phyloP scores from a whole-genome alignment of 2,797 vertebrate species.

The Anguilla pacifica region DNA sequence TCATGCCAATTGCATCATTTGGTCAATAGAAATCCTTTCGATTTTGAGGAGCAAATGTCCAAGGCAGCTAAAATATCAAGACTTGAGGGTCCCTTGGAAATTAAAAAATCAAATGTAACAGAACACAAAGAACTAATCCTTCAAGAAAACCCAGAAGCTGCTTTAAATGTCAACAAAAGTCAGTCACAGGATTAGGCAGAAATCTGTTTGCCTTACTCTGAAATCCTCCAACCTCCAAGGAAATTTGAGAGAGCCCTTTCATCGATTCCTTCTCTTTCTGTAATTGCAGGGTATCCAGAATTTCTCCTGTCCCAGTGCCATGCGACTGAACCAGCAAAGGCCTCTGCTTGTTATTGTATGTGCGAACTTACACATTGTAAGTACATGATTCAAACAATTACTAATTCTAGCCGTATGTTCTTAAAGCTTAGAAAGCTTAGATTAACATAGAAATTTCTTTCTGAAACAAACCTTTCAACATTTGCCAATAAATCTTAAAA shows the following conservation, averaged over 20 bases:
- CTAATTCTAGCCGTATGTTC: background rate
- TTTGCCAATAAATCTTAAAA: background rate
- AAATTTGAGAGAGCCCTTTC: background rate
- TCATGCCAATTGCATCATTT: conserved; percentile 53
- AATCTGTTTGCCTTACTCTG: conserved; percentile 17
- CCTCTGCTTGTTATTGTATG: background rate
- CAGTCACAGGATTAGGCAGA: conserved; percentile 36
- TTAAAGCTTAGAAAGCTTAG: background rate
- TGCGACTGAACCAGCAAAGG: background rate
- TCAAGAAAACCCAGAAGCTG: conserved; percentile 45
- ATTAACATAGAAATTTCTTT: background rate
- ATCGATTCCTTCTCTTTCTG: background rate
- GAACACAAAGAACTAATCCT: conserved; percentile 57
- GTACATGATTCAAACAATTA: background rate
- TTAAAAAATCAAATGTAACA: conserved; percentile 56
- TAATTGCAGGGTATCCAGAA: background rate
- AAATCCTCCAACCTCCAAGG: conserved; percentile 10
- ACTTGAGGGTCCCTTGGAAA: conserved; percentile 54
- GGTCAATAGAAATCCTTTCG: background rate
- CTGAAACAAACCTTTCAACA: background rate
- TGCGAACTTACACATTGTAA: background rate
- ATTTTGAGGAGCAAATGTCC: conserved; percentile 33
- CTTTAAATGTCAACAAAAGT: conserved; percentile 49
- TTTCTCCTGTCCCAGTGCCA: background rate
- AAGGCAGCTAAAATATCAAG: conserved; percentile 64